phyloP scores from a whole-genome alignment of 2,888 invertebrate species.

The Noctua janthina region DNA sequence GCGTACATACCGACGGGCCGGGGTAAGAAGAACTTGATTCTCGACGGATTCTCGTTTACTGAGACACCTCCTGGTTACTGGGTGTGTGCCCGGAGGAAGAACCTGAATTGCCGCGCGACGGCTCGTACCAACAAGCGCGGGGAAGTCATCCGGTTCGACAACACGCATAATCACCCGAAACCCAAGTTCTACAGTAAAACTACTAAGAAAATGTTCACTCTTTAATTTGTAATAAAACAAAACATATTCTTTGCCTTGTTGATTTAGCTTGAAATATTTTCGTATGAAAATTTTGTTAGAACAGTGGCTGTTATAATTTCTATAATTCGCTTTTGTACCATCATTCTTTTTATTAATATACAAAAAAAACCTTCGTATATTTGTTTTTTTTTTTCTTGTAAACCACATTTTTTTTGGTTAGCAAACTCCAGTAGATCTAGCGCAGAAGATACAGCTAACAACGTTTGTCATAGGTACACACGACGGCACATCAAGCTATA shows the following conservation, averaged over 20 bases:
- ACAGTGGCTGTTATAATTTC: neutral
- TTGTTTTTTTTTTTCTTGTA: neutral
- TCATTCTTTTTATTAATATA: neutral
- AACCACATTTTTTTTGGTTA: neutral
- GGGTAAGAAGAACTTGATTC: slow-evolving; percentile 78
- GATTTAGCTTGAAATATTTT: neutral
- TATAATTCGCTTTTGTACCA: neutral
- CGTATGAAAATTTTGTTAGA: neutral
- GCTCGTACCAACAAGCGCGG: slow-evolving; percentile 81
- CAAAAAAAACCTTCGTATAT: neutral
- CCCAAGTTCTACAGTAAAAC: slow-evolving; percentile 80
- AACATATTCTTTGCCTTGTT: neutral
- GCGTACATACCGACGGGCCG: slow-evolving; percentile 82
- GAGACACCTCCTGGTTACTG: slow-evolving; percentile 74
- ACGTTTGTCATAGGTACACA: neutral
- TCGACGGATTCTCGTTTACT: slow-evolving; percentile 80
- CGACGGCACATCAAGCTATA: neutral
- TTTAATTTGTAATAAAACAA: slow-evolving; percentile 57
- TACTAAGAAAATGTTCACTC: slow-evolving; percentile 75
- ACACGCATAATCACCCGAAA: slow-evolving; percentile 80
- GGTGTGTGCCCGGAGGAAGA: slow-evolving; percentile 77
- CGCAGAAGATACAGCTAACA: neutral
- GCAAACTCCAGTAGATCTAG: neutral
- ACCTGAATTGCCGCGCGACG: slow-evolving; percentile 73
- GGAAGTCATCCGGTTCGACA: slow-evolving; percentile 75